Base-by-base conservation (phyloP, 2,888 invertebrate species). In the Ormyrus labotus region DNA sequence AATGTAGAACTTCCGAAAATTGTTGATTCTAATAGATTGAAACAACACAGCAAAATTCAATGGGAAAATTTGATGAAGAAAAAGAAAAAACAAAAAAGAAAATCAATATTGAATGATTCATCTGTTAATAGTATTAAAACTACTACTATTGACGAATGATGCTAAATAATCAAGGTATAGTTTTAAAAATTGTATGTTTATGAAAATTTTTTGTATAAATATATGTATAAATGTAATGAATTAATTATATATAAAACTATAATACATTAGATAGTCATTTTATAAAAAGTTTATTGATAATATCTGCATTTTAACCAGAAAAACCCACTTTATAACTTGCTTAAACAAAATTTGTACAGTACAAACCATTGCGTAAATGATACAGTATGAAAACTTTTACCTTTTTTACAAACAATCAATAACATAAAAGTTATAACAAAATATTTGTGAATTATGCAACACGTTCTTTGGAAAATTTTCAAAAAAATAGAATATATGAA, bases 51-150 rank as follows among this genome's bases (percentile, higher is more conserved):
- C 80, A 85, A 86, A 76, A 87, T 90, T 8, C 86, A 89, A 61
- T 90, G 90, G 90, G 83, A 89, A 9, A 83, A 84, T 58, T 82
- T 90, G 11, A 69, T 90, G 5, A 84, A 85, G 53, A 87, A 85
- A 51, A 87, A 85, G 58, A 86, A 87, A 83, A 60, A 88, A 85
- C 81, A 80, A 68, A 55, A 83, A 84, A 71, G 81, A 19, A 76
- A 69, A n/a, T 5, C 47, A n/a, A 72, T 61, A 67, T 7, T 19
- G 11, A 61, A 53, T 58, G 47, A 65, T 47, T 34, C 34, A 34
- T 34, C 34, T 34, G 34, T 34, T 34, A 34, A 4, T 34, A 34
- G 34, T 34, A 34, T 34, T 34, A 34, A 34, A 34, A 3, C 34
- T 34, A 34, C 34, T 4, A 34, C 34, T 34, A 34, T 34, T 34